A percentile compares a stretch with the other conserved stretches of the same genome.
phyloP scores from a whole-genome alignment of 2,797 vertebrate species.

The Sylvilagus floridanus region DNA sequence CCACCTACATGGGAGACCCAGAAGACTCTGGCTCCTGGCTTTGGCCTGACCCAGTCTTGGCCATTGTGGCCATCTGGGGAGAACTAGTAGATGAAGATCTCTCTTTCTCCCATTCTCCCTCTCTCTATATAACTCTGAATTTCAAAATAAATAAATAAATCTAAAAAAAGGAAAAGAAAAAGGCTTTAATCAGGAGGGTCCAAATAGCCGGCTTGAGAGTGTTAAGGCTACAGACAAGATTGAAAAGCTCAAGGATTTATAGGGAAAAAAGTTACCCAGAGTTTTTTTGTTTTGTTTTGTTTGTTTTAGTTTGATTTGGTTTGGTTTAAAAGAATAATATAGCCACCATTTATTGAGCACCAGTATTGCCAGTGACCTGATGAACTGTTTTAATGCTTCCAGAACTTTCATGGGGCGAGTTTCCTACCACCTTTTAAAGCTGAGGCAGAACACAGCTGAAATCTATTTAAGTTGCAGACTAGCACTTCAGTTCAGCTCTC shows the following conservation, averaged over 20 bases:
- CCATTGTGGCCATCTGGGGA: no score
- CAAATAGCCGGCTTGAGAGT: background rate
- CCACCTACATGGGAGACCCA: no score
- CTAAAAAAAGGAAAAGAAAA: background rate
- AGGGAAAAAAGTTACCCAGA: background rate
- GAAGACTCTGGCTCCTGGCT: no score
- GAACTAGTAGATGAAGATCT: no score
- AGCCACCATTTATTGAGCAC: background rate
- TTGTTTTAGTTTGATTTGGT: no score
- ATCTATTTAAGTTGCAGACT: background rate
- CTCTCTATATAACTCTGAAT: no score
- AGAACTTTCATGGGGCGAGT: background rate
- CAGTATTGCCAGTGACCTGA: conserved; percentile 33
- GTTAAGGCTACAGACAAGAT: conserved; percentile 45
- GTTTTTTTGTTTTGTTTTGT: background rate
- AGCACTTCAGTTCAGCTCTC: background rate
- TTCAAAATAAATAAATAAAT: no score
- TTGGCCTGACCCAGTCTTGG: no score
- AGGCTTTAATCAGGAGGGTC: background rate
- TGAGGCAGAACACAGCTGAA: background rate
- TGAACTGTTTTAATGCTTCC: background rate
- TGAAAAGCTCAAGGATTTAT: background rate
- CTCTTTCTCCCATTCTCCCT: no score
- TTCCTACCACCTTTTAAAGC: background rate
- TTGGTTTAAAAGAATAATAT: background rate